phyloP scores from a whole-genome alignment of 1,140 invertebrate species.

The Oscheius sp. region DNA sequence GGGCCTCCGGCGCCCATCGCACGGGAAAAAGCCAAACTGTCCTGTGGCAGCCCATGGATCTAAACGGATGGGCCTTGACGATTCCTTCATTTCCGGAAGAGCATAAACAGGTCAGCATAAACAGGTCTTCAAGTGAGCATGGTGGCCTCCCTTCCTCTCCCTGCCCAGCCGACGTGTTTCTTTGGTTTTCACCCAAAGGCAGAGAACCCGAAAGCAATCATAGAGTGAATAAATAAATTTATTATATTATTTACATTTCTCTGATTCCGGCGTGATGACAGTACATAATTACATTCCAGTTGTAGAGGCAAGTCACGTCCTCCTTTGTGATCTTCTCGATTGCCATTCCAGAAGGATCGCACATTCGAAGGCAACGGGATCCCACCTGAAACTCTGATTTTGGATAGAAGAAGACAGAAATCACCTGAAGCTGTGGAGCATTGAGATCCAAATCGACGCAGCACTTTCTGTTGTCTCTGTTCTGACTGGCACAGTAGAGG shows the following conservation, averaged over 20 bases:
- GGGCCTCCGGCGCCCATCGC: too few species aligned
- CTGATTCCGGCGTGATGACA: conserved; percentile 43
- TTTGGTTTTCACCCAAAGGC: too few species aligned
- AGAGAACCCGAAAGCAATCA: too few species aligned
- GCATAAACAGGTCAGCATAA: too few species aligned
- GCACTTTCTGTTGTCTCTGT: conserved; percentile 43
- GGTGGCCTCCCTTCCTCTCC: too few species aligned
- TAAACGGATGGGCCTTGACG: too few species aligned
- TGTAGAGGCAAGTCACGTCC: conserved; percentile 42
- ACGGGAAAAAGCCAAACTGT: too few species aligned
- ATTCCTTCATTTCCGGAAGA: too few species aligned
- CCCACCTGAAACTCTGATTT: conserved; percentile 33
- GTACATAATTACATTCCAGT: conserved; percentile 47
- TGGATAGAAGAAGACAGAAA: neutral
- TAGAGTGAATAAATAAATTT: neutral
- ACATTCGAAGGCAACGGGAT: conserved; percentile 42
- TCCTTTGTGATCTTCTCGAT: conserved; percentile 39
- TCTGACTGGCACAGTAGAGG: conserved; percentile 43
- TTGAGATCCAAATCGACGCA: conserved; percentile 41
- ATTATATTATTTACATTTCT: conserved; percentile 30
- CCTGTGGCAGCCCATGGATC: too few species aligned
- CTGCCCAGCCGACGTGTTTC: too few species aligned
- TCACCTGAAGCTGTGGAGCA: conserved; percentile 38
- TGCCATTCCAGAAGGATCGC: conserved; percentile 41
- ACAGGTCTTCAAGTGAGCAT: too few species aligned